phyloP scores from a whole-genome alignment of 2,888 invertebrate species.

The Apeira syringaria region DNA sequence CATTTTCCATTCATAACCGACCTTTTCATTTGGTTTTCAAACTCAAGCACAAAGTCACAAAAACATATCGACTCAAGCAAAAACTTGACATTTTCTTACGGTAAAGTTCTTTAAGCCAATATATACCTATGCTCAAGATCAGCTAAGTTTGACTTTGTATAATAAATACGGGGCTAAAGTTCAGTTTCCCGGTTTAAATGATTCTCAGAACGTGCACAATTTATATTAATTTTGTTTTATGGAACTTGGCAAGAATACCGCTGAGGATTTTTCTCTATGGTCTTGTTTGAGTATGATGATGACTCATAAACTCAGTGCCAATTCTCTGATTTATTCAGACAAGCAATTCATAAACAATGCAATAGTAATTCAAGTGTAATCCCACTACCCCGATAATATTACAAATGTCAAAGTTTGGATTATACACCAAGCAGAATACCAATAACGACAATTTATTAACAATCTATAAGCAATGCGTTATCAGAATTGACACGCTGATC shows the following conservation, averaged over 20 bases:
- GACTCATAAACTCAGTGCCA: neutral
- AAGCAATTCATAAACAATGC: too few species aligned
- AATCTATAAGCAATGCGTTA: too few species aligned
- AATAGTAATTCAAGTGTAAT: too few species aligned
- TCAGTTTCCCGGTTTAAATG: slow-evolving; percentile 8
- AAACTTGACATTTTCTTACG: slow-evolving; percentile 30
- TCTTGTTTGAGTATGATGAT: neutral
- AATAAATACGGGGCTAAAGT: slow-evolving; percentile 34
- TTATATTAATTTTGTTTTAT: slow-evolving; percentile 18
- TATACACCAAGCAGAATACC: too few species aligned
- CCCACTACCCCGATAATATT: too few species aligned
- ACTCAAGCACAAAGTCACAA: slow-evolving; percentile 42
- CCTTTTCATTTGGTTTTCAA: slow-evolving; percentile 39
- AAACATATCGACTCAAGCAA: slow-evolving; percentile 39
- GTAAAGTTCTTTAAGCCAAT: slow-evolving; percentile 40
- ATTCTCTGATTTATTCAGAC: too few species aligned
- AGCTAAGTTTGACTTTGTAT: slow-evolving; percentile 40
- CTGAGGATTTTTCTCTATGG: neutral
- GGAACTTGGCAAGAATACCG: slow-evolving; percentile 2
- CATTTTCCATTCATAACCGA: slow-evolving; percentile 41
- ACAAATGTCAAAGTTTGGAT: too few species aligned
- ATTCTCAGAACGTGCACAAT: slow-evolving; percentile 14
- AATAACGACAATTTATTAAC: too few species aligned
- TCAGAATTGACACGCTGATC: too few species aligned
- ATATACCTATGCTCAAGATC: slow-evolving; percentile 39